Evolutionary conservation across 2,888 invertebrate species (phyloP).

Genomic region (Agrotis exclamationis): DNA sequence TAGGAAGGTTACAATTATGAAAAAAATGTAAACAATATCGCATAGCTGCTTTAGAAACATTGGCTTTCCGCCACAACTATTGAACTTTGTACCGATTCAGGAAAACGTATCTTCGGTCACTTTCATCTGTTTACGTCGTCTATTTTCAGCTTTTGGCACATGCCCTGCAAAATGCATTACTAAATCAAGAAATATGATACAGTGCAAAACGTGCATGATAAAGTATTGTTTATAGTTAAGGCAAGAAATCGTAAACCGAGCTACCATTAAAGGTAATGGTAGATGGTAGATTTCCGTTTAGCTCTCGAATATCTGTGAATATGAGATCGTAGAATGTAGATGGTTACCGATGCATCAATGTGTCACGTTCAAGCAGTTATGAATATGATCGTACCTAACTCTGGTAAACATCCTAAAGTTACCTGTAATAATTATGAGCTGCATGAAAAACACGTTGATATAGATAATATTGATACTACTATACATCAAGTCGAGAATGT

Average conservation of each 20-base stretch:
- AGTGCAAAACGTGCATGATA: conserved; percentile 52
- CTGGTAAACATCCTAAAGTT: conserved; percentile 31
- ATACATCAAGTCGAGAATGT: conserved; percentile 20
- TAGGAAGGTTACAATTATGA: conserved; percentile 49
- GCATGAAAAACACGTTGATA: conserved; percentile 32
- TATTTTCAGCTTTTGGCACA: conserved; percentile 86
- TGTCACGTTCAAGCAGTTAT: conserved; percentile 44
- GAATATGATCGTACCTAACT: conserved; percentile 34
- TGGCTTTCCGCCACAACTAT: conserved; percentile 84
- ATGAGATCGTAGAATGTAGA: conserved; percentile 19
- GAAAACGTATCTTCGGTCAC: conserved; percentile 83
- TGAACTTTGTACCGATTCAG: conserved; percentile 89
- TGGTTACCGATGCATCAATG: conserved; percentile 13
- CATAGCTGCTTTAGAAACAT: conserved; percentile 73
- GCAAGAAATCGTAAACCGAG: conserved; percentile 26
- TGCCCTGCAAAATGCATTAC: conserved; percentile 51
- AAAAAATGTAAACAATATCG: conserved; percentile 69
- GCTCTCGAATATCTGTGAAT: conserved; percentile 38
- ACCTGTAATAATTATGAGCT: conserved; percentile 33
- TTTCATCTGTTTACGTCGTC: conserved; percentile 81
- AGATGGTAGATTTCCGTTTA: conserved; percentile 43
- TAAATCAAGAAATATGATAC: conserved; percentile 56
- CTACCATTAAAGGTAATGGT: conserved; percentile 20
- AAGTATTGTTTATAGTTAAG: conserved; percentile 26
- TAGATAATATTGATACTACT: conserved; percentile 12